Base-by-base conservation (phyloP, 1,140 invertebrate genomes). In the Orussus abietinus region DNA sequence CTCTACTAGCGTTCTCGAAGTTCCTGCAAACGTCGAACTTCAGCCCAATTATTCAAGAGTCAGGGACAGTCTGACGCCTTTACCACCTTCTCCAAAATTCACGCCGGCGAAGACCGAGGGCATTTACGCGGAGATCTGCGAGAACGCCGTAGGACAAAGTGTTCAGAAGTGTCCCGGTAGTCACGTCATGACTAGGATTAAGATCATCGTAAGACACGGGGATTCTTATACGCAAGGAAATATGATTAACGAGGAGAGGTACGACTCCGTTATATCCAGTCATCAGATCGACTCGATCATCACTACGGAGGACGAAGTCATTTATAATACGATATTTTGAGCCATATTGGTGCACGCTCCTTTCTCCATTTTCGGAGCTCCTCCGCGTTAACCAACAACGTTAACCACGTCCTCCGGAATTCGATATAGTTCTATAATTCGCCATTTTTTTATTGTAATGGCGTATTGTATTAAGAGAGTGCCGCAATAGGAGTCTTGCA, bases 311-410 rank as follows among this genome's bases (percentile, higher is more conserved):
- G 66, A 70, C 12, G 62, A 73, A 28, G 62, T 64, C 37, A 65
- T 73, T 26, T 73, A 73, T 47, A 73, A 73, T 26, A 69, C 67
- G 29, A 57, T 73, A 51, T 73, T 69, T 39, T 73, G 45, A 64
- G 19, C 31, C 10, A n/a, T 19, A 21, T 37, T 30, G 10, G 32
- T 13, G 22, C 17, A 34, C 28, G 31, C 13, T 14, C 21, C 35
- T 35, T 42, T n/a, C n/a, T n/a, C n/a, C n/a, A n/a, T n/a, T n/a
- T n/a, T n/a, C n/a, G n/a, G n/a, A n/a, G n/a, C n/a, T n/a, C n/a
- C n/a, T n/a, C n/a, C n/a, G n/a, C n/a, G n/a, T n/a, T n/a, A n/a
- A n/a, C n/a, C n/a, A n/a, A n/a, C n/a, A n/a, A n/a, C n/a, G n/a
- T n/a, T n/a, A n/a, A n/a, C n/a, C n/a, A n/a, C n/a, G n/a, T n/a